A percentile compares a stretch with the other conserved stretches of the same genome.
Conservation (phyloP, 2,797 vertebrate genomes). For the Austrolebias charrua region DNA sequence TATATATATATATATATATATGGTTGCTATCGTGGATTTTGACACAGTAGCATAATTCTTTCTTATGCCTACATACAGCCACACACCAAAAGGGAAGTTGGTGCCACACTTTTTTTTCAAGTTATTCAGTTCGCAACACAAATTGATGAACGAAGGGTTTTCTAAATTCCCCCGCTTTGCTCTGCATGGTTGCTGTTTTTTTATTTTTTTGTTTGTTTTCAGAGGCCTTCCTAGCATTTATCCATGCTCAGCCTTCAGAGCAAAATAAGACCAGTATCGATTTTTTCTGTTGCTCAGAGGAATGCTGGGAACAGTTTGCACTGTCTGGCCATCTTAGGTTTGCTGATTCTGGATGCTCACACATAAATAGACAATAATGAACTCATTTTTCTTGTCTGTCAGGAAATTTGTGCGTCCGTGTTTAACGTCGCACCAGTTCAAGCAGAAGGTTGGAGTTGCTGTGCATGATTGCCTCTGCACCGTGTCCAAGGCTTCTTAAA, state of each 20-base stretch:
- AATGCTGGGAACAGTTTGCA: constrained; percentile 73
- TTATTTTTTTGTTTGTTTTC: neutral
- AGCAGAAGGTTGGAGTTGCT: neutral
- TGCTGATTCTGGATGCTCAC: constrained; percentile 38
- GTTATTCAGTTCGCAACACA: too few relatives aligned
- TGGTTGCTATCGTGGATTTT: too few relatives aligned
- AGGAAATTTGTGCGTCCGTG: constrained; percentile 25
- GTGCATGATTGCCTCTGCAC: constrained; percentile 4
- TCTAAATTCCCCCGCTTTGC: too few relatives aligned
- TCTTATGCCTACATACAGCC: too few relatives aligned
- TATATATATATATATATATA: too few relatives aligned
- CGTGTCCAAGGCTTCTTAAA: constrained; percentile 24
- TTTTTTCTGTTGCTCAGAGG: constrained; percentile 58
- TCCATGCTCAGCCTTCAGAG: constrained; percentile 34
- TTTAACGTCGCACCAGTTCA: constrained; percentile 21
- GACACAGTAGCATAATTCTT: too few relatives aligned
- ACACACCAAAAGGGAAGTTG: too few relatives aligned
- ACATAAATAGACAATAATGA: constrained; percentile 1
- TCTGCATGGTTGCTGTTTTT: neutral
- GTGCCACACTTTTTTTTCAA: too few relatives aligned
- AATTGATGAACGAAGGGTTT: neutral
- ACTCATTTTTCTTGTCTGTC: constrained; percentile 16
- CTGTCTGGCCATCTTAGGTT: constrained; percentile 49
- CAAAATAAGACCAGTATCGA: constrained; percentile 38
- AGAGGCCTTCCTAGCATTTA: neutral